These are phyloP conservation scores for Triops cancriformis DNA, from an alignment of 1,140 invertebrate species.

Conservation along the genomic window DNA sequence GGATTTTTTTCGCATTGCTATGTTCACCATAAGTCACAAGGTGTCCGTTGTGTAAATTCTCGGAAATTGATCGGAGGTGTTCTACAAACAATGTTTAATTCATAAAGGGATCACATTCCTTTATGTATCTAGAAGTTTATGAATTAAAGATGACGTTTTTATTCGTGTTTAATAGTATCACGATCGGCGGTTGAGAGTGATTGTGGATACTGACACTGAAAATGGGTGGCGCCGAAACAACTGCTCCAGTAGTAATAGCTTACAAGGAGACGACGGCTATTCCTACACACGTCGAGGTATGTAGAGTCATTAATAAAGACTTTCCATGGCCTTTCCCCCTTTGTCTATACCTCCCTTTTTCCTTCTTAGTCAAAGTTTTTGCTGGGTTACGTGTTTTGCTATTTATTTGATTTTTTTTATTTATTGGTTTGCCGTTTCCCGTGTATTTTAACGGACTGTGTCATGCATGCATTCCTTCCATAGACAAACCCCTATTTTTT, in stretches of 20 bases:
- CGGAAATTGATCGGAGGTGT: background rate
- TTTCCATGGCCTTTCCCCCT: conserved; percentile 32
- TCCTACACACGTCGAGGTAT: conserved; percentile 32
- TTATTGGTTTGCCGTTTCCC: background rate
- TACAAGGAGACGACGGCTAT: conserved; percentile 31
- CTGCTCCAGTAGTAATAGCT: conserved; percentile 33
- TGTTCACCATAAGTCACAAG: background rate
- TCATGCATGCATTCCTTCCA: background rate
- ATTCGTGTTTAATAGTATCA: conserved; percentile 37
- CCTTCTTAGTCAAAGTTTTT: background rate
- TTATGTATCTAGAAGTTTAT: background rate
- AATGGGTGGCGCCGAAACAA: conserved; percentile 34
- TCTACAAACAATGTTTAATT: conserved; percentile 16
- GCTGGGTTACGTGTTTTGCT: background rate
- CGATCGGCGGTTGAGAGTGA: conserved; percentile 40
- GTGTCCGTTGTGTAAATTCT: background rate
- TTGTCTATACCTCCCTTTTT: conserved; percentile 28
- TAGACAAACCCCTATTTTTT: background rate
- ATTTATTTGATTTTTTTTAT: background rate
- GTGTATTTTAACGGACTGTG: background rate
- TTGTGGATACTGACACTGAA: conserved; percentile 36
- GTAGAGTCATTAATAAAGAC: conserved; percentile 32
- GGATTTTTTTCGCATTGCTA: too few relatives aligned
- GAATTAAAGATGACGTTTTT: conserved; percentile 11
- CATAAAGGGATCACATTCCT: background rate